Base-by-base conservation (phyloP, 2,888 invertebrate genomes). In the Andrena fulva region DNA sequence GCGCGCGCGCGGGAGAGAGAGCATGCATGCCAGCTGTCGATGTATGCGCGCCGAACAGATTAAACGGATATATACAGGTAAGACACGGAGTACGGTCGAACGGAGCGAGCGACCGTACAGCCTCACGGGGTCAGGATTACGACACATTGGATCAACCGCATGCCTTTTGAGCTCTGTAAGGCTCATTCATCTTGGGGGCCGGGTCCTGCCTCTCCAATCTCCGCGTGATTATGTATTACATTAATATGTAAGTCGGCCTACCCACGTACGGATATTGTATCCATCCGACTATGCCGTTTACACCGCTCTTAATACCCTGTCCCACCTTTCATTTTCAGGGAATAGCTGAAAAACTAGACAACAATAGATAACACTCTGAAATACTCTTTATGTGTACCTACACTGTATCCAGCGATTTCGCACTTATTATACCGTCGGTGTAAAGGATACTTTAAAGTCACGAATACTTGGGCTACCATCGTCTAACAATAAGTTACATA, bases 61-160 rank as follows among this genome's bases (percentile, higher is more conserved):
- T 89, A 88, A 90, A 82, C 85, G 87, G 87, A 86, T 85, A 54
- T 70, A 48, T 60, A 27, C 60, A 68, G 71, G 84, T 76, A 73
- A 87, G 67, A 78, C 76, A 85, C 86, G 82, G 42, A 67, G 79
- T 73, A 77, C 62, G 64, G 73, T 50, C 77, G 75, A 67, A 73
- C 82, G 85, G 42, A 85, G 81, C 75, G 20, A 85, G 80, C 75
- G 76, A 80, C 69, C 68, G 77, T 76, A 77, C 73, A 73, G 87
- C 76, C 86, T 78, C 85, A 52, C 84, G 89, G 87, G 90, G 89
- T 91, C 91, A 89, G 84, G 78, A 88, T 91, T 91, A 89, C 91
- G 89, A 90, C 90, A 91, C 89, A 81, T 84, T 69, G 89, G 87
- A 89, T 89, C 89, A 89, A 89, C 89, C 86, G 87, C 89, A 86